These are phyloP conservation scores for Rhyacophila brunnea DNA, from an alignment of 1,140 invertebrate species.

Conservation along the genomic window DNA sequence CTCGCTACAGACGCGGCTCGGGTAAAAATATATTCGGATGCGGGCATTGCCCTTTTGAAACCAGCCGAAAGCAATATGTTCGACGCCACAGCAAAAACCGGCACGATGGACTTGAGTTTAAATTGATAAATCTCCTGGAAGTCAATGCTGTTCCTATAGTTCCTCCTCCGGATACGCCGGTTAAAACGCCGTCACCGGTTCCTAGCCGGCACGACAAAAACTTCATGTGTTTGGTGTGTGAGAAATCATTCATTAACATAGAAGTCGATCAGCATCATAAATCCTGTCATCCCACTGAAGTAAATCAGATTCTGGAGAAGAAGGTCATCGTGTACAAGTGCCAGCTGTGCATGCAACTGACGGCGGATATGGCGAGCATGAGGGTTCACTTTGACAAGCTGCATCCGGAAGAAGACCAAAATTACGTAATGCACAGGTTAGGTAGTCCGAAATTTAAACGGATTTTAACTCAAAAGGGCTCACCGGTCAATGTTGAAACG, in stretches of 20 bases:
- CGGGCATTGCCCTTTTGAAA: too few species aligned
- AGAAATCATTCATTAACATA: background rate
- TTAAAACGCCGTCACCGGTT: too few species aligned
- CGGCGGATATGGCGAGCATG: background rate
- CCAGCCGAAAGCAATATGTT: too few species aligned
- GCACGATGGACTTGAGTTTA: too few species aligned
- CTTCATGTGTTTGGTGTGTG: slow-evolving; percentile 18
- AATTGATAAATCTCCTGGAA: too few species aligned
- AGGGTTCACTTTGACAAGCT: background rate
- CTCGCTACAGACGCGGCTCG: too few species aligned
- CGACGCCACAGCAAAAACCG: too few species aligned
- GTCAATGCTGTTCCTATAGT: too few species aligned
- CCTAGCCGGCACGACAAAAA: background rate
- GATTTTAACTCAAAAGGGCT: background rate
- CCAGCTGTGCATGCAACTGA: slow-evolving; percentile 6
- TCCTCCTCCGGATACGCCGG: too few species aligned
- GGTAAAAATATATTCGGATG: too few species aligned
- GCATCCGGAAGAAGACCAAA: slow-evolving; percentile 3
- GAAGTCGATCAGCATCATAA: slow-evolving; percentile 7
- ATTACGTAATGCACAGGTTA: slow-evolving; percentile 19
- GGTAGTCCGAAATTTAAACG: slow-evolving; percentile 15
- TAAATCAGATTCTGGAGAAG: slow-evolving; percentile 12
- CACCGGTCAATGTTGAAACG: background rate
- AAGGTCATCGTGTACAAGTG: slow-evolving; percentile 12
- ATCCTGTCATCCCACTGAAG: background rate